Evolutionary conservation across 2,888 invertebrate species (phyloP).

Genomic region (Plebejus melissa): DNA sequence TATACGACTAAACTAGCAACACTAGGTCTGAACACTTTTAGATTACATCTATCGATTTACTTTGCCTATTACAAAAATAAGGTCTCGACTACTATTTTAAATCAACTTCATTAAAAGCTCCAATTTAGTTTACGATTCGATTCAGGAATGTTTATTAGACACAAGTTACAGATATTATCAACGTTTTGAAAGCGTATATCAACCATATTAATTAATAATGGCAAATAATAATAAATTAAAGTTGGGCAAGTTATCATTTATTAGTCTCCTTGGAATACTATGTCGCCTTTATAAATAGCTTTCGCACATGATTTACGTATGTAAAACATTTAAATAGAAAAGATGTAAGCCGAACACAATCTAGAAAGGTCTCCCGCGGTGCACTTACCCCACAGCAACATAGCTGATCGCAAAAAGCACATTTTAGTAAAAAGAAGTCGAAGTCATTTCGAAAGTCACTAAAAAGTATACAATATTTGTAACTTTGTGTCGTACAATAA

Average conservation of each 20-base stretch:
- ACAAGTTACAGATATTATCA: slow-evolving; percentile 6
- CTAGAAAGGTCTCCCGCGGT: not conserved
- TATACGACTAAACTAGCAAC: slow-evolving; percentile 59
- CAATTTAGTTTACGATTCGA: not conserved
- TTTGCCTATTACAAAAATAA: not conserved
- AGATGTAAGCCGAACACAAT: not conserved
- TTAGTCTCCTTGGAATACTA: not conserved
- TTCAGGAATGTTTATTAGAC: not conserved
- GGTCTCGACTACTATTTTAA: not conserved
- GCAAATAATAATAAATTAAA: too few species aligned
- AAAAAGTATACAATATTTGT: not conserved
- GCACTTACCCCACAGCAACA: too few species aligned
- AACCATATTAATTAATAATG: not conserved
- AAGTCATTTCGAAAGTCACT: not conserved
- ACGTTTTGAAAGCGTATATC: not conserved
- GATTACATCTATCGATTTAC: slow-evolving; percentile 43
- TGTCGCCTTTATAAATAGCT: not conserved
- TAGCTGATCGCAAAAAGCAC: too few species aligned
- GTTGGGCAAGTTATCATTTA: not conserved
- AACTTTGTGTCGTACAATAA: not conserved
- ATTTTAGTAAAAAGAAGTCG: not conserved
- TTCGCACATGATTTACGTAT: not conserved
- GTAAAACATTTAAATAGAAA: not conserved
- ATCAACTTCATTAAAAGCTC: not conserved
- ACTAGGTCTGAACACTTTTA: slow-evolving; percentile 70